A percentile compares a stretch with the other conserved stretches of the same genome.
These are phyloP conservation scores for Caenorhabditis panamensis DNA, from an alignment of 2,888 invertebrate genomes.

Conservation along the genomic window DNA sequence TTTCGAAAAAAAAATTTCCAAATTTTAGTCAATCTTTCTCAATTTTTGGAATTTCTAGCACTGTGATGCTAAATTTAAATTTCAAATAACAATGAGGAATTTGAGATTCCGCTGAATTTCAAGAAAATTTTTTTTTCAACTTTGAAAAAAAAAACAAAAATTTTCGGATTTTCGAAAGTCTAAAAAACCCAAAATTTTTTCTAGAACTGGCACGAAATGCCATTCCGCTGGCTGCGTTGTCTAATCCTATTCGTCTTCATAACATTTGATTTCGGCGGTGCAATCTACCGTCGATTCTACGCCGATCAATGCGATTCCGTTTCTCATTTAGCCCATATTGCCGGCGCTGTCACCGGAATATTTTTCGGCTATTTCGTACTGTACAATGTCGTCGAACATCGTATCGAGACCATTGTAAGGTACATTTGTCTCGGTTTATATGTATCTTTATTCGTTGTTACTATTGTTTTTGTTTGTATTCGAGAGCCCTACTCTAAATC, in stretches of 20 bases:
- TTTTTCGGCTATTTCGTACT: conserved; percentile 83
- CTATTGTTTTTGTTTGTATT: conserved; percentile 56
- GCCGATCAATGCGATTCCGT: conserved; percentile 88
- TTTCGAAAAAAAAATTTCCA: background rate
- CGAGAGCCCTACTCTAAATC: conserved; percentile 55
- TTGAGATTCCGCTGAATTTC: too few relatives aligned
- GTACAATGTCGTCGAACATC: conserved; percentile 67
- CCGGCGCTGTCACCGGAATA: conserved; percentile 91
- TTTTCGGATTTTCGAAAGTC: background rate
- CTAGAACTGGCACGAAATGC: conserved; percentile 97
- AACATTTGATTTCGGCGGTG: conserved; percentile 90
- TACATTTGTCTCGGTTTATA: conserved; percentile 58
- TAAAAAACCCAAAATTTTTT: conserved; percentile 15
- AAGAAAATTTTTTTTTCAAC: too few relatives aligned
- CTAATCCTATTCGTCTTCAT: conserved; percentile 89
- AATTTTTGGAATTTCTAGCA: too few relatives aligned
- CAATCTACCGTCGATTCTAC: conserved; percentile 92
- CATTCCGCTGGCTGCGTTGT: conserved; percentile 91
- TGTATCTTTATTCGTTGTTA: conserved; percentile 38
- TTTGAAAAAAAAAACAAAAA: too few relatives aligned
- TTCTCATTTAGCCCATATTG: conserved; percentile 95
- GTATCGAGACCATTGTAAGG: conserved; percentile 64
- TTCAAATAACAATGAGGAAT: background rate
- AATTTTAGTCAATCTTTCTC: too few relatives aligned
- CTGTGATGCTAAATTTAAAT: too few relatives aligned